phyloP scores from a whole-genome alignment of 2,113 vertebrate genomes.

The Arizona elegans region DNA sequence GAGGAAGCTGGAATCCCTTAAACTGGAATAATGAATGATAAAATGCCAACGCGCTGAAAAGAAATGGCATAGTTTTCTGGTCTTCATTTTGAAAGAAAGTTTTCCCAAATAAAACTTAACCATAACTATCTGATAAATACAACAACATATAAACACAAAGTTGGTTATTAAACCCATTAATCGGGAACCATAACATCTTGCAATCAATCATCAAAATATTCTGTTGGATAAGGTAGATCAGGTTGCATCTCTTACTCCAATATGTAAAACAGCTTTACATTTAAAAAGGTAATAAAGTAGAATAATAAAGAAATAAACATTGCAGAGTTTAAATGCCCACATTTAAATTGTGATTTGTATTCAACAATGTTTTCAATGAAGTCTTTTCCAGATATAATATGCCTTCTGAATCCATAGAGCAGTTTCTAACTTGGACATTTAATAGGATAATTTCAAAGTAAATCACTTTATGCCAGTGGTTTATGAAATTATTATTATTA shows the following conservation, averaged over 20 bases:
- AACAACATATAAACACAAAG: neutral
- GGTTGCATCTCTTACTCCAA: neutral
- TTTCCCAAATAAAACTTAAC: neutral
- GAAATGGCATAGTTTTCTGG: neutral
- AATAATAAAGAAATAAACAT: neutral
- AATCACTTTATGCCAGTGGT: neutral
- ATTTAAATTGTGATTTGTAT: neutral
- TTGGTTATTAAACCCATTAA: accelerated
- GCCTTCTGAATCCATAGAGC: neutral
- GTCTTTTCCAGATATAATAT: neutral
- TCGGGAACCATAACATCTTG: accelerated
- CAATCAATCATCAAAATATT: neutral
- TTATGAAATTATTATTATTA: neutral
- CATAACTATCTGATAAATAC: neutral
- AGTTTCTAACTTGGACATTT: neutral
- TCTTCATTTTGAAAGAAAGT: neutral
- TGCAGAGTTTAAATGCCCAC: neutral
- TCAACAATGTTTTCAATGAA: neutral
- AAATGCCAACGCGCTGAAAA: neutral
- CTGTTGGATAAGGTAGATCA: neutral
- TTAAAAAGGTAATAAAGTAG: neutral
- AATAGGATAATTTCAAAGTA: neutral
- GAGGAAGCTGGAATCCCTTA: neutral
- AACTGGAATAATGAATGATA: neutral
- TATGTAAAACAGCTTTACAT: neutral